A percentile compares a stretch with the other conserved stretches of the same genome.
Evolutionary conservation across 2,888 invertebrate species (phyloP).

Genomic region (Disparrhopalites patrizii): DNA sequence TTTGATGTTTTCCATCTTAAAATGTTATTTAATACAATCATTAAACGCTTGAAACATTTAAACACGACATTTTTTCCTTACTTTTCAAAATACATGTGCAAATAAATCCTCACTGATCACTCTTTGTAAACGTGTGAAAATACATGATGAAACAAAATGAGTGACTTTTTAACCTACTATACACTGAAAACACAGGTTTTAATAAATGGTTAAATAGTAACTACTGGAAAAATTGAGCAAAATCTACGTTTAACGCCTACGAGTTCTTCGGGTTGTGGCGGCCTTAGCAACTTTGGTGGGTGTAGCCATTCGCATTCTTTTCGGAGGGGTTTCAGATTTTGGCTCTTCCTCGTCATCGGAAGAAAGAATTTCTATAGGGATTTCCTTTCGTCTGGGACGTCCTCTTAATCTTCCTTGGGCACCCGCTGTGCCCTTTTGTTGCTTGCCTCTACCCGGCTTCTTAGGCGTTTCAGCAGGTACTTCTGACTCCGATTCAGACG

Average conservation of each 20-base stretch:
- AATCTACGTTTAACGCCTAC: neutral
- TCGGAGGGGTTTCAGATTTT: neutral
- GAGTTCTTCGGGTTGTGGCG: neutral
- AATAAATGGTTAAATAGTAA: neutral
- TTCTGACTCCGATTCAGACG: too few species aligned
- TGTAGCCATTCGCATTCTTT: neutral
- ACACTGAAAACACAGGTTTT: too few species aligned
- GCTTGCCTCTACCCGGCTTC: neutral
- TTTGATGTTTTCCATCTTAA: too few species aligned
- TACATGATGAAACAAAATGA: too few species aligned
- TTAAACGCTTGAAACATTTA: too few species aligned
- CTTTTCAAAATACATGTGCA: too few species aligned
- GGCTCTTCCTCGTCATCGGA: neutral
- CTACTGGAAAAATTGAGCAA: neutral
- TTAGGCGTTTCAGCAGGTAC: neutral
- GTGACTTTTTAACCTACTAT: too few species aligned
- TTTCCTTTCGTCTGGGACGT: neutral
- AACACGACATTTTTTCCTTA: too few species aligned
- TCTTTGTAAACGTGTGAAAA: too few species aligned
- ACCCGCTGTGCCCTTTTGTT: neutral
- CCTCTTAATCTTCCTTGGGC: neutral
- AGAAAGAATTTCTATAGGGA: neutral
- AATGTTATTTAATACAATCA: too few species aligned
- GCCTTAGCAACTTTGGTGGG: neutral
- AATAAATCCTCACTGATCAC: too few species aligned